Evolutionary conservation across 2,888 invertebrate species (phyloP), one percentile per base, ranked within the genome.

Genomic region (Mimachlamys varia): DNA sequence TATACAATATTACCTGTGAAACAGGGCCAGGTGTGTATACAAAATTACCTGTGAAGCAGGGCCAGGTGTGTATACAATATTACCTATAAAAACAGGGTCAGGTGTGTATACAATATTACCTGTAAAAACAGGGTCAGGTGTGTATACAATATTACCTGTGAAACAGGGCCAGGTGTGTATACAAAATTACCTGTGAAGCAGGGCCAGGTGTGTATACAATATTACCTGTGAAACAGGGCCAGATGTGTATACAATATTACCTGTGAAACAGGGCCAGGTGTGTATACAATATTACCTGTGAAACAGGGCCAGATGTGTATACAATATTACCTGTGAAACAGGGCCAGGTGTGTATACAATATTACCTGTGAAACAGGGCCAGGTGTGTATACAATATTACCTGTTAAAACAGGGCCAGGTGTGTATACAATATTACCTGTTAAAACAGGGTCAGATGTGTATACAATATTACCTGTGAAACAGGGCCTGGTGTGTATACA

Each of bases 181-280:
- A 55, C 98, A 98, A 96, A 97, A 97, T 53, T 91, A 98, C 98
- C 0, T 98, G 98, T 95, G 98, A 98, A 96, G 98, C 98, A 0
- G 98, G 98, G 0, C 98, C 98, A 0, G 98, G 96, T 95, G 93
- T 90, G 76, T 38, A 88, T n/a, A 10, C 87, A 58, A 55, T 55
- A 44, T 76, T 22, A 58, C 58, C 58, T 19, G 10, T 58, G 58
- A 58, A 58, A 58, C 58, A 22, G 13, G 58, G n/a, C 58, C 58
- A 58, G 58, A n/a, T 58, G 1, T 58, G 58, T 58, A 58, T n/a
- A 10, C 22, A 58, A 58, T 58, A 58, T 58, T 19, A 58, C n/a
- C 58, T 58, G 58, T 58, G 58, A 19, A 58, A 58, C 90, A 58
- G n/a, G n/a, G 10, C 53, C 58, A 58, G 58, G n/a, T 58, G 3